These are phyloP conservation scores for Entomyzon cyanotis DNA, from an alignment of 2,113 vertebrate species.

Conservation along the genomic window DNA sequence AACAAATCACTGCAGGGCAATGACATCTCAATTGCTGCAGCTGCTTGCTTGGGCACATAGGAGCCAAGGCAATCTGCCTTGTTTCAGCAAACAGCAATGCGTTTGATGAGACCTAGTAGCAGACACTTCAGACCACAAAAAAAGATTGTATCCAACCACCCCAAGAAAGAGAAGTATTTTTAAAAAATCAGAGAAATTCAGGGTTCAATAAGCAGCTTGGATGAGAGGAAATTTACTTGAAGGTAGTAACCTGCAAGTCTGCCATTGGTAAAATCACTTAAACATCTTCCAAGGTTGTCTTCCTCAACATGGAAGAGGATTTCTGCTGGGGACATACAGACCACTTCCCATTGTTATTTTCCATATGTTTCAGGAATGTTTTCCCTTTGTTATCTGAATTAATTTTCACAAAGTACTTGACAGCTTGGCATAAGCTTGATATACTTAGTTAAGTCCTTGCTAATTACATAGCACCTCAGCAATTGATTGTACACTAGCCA, in stretches of 20 bases:
- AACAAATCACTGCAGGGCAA: background rate
- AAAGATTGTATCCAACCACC: background rate
- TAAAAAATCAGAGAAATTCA: background rate
- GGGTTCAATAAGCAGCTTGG: background rate
- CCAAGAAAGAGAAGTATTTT: background rate
- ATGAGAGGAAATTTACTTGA: background rate
- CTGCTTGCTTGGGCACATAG: background rate
- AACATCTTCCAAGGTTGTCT: background rate
- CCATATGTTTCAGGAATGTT: background rate
- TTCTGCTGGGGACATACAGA: background rate
- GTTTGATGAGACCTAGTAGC: background rate
- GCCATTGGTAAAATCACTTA: background rate
- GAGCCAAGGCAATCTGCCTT: background rate
- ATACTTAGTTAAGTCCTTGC: background rate
- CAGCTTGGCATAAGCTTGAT: background rate
- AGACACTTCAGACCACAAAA: background rate
- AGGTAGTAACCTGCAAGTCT: background rate
- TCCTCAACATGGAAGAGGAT: background rate
- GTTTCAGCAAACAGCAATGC: accelerated
- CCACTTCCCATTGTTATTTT: background rate
- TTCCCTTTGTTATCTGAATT: background rate
- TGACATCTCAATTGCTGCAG: background rate
- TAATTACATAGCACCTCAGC: background rate
- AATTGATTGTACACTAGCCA: background rate
- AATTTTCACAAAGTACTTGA: background rate